These are phyloP conservation scores for Sternotherus odoratus DNA, from an alignment of 2,797 vertebrate genomes.

Conservation along the genomic window DNA sequence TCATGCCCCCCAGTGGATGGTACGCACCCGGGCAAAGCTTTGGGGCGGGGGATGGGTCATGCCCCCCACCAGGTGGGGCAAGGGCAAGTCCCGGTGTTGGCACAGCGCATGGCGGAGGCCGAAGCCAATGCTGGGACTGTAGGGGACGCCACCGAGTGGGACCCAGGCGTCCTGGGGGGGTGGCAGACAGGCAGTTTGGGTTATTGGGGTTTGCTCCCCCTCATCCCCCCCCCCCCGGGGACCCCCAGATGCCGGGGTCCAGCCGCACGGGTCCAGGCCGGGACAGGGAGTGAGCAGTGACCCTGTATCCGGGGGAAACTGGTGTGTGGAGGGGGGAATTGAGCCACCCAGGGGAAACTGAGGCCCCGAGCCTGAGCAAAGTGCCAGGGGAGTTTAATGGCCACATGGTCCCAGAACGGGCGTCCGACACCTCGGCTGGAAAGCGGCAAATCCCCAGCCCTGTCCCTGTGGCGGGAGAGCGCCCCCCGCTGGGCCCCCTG, in stretches of 20 bases:
- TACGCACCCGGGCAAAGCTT: too few relatives aligned
- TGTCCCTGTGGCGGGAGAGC: too few relatives aligned
- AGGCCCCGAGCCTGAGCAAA: background rate
- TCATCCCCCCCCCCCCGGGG: background rate
- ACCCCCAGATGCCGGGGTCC: background rate
- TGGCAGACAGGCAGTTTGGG: background rate
- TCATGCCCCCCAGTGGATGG: background rate
- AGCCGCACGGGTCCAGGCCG: too few relatives aligned
- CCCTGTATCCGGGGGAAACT: background rate
- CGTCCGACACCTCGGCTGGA: too few relatives aligned
- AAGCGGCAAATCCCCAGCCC: fast-evolving
- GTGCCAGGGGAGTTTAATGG: too few relatives aligned
- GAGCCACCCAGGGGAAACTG: background rate
- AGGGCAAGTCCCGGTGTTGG: too few relatives aligned
- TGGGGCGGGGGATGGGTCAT: too few relatives aligned
- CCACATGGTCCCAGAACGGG: too few relatives aligned
- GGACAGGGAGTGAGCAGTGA: background rate
- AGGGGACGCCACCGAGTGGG: background rate
- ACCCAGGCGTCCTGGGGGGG: background rate
- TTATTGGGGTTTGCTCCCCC: too few relatives aligned
- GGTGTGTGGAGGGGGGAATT: background rate
- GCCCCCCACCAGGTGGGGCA: too few relatives aligned
- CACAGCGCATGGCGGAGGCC: too few relatives aligned
- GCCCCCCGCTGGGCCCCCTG: background rate
- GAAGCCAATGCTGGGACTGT: background rate